Base-by-base conservation (phyloP, 2,113 vertebrate species). In the Ophthalmolycus amberensis region DNA sequence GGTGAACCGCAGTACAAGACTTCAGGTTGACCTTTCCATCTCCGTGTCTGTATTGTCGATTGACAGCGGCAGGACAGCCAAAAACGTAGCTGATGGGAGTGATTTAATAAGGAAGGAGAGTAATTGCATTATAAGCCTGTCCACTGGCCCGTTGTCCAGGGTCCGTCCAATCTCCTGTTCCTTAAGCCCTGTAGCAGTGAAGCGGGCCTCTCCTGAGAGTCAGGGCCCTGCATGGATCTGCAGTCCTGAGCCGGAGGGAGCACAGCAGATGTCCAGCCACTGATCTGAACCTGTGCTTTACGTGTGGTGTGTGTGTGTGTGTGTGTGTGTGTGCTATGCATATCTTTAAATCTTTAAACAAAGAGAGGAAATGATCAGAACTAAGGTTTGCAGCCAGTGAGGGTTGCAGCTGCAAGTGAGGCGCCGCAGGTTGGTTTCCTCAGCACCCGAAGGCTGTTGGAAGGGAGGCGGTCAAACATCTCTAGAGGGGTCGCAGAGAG, bases 51-150 rank as follows among this genome's bases (percentile, higher is more conserved):
- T 34, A 54, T 54, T 58, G 84, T 85, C 38, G 25, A 75, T 70
- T 56, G 83, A 90, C 71, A 73, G 16, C 37, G 16, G 64, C 63
- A 64, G 71, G 16, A 78, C 6, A 4, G 88, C 78, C 84, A 86
- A 81, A 82, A 87, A 58, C 69, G 20, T 46, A 68, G 84, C 82
- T 10, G 78, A 89, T 85, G 67, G 25, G 50, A 81, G 62, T 90
- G 86, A 93, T 93, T 88, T 79, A 90, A 93, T 93, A 90, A 93
- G 92, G 90, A 94, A 93, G 91, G 71, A 6, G 58, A 52, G 80
- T 91, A 90, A 93, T 92, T 92, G 64, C 76, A 90, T 92, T 87
- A 92, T 79, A 82, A 90, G 83, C 68, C 75, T 74, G 87, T 92
- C 88, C 79, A 77, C 75, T 84, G 73, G 80, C 66, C 81, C 76